Conservation (phyloP, 2,113 vertebrate species). For the Myodes glareolus region DNA sequence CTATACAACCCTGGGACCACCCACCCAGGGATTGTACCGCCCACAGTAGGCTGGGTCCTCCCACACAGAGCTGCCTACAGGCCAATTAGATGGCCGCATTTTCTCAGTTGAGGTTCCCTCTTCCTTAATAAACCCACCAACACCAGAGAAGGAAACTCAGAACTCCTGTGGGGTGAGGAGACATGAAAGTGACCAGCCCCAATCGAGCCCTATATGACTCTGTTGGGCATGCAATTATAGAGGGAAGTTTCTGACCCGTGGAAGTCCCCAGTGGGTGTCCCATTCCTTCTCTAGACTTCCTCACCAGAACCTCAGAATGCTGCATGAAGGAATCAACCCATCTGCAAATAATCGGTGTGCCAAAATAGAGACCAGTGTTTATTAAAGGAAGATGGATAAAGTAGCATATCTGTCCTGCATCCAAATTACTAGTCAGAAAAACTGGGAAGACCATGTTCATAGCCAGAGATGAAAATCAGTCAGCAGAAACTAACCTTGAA, state of each 20-base stretch:
- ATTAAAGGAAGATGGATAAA: slow-evolving; percentile 6
- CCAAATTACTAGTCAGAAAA: neutral
- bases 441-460: neutral
- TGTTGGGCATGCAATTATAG: neutral
- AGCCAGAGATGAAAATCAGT: neutral
- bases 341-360: neutral
- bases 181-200: neutral
- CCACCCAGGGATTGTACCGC: neutral
- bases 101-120: neutral
- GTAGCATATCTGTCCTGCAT: neutral
- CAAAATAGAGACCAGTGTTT: slow-evolving; percentile 17
- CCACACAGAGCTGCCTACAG: neutral
- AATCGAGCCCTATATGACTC: neutral
- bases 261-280: neutral
- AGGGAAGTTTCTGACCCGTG: too few relatives aligned
- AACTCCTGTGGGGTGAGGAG: neutral
- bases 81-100: neutral
- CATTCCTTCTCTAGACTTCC: neutral
- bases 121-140: neutral
- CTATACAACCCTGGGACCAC: neutral
- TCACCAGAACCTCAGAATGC: neutral
- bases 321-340: neutral
- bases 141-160: neutral
- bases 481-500: neutral
- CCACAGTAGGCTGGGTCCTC: neutral